These are phyloP conservation scores for Pelvicachromis taeniatus DNA, from an alignment of 2,113 vertebrate genomes.

Conservation along the genomic window DNA sequence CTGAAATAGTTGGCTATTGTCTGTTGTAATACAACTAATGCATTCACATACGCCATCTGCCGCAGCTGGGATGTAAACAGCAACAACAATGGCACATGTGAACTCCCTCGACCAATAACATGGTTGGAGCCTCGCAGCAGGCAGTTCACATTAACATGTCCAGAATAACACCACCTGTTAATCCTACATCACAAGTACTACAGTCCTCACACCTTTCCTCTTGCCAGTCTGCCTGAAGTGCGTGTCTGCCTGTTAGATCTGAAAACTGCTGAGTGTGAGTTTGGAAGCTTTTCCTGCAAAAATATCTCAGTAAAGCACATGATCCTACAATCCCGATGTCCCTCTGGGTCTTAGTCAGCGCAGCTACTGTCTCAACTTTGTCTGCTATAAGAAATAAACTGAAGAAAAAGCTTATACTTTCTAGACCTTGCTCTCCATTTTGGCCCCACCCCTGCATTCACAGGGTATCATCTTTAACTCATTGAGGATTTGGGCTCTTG, in stretches of 20 bases:
- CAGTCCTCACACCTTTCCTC: background rate
- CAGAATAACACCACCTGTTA: background rate
- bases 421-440: background rate
- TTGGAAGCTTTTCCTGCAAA: background rate
- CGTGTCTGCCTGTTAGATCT: background rate
- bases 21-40: background rate
- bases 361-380: background rate
- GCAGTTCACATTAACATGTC: background rate
- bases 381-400: background rate
- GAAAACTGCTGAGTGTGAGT: background rate
- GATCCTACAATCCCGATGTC: background rate
- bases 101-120: background rate
- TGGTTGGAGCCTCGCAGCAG: background rate
- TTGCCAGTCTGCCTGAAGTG: background rate
- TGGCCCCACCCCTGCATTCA: background rate
- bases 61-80: background rate
- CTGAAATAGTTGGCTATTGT: background rate
- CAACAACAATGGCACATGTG: background rate
- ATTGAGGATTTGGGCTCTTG: fast-evolving
- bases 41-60: background rate
- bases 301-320: background rate
- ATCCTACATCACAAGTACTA: background rate
- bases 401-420: background rate
- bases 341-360: background rate
- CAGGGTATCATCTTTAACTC: background rate